Base-by-base conservation (phyloP, 2,113 vertebrate genomes). In the Misgurnus mizolepis region DNA sequence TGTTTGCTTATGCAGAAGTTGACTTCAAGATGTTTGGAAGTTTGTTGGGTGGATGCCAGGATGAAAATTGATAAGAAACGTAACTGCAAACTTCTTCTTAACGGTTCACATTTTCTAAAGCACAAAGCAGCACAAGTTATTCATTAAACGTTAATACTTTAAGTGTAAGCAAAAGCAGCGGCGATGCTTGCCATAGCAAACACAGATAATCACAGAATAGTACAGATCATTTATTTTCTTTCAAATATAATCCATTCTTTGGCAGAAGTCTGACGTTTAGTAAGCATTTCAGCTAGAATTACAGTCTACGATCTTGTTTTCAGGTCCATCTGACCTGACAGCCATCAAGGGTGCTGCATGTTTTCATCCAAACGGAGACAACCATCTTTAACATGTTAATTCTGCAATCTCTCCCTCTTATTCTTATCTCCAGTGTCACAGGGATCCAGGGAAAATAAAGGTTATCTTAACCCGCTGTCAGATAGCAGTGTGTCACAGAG, bases 391-490 rank as follows among this genome's bases (percentile, higher is more conserved):
- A 66, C 62, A 67, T 66, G 62, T 67, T 66, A 66, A 77, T 75
- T 61, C 56, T 12, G 7, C 60, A 55, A n/a, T 41, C 70, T 58
- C n/a, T 45, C 27, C 7, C 66, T 43, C 10, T 55, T 39, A 34
- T 4, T 65, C 49, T 83, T 80, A 79, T 81, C 86, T 76, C 60
- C 75, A 14, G 58, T 79, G 50, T 72, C 77, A 55, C 50, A 66
- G 67, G 41, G 47, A 67, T 56, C 22, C 50, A 11, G 61, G 47
- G 62, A 45, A 67, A 77, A 74, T 78, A 77, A 81, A 79, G 86
- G 81, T 87, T 82, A 84, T 86, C 78, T 76, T 83, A 84, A 78
- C 82, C 79, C 45, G 43, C 76, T 67, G 73, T 87, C 64, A 79
- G 76, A 84, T 68, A 83, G 70, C 15, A 81, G 72, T 39, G 72